Evolutionary conservation across 2,888 invertebrate genomes (phyloP), one percentile per base, ranked within the genome.

Genomic region (Julus scanicus): DNA sequence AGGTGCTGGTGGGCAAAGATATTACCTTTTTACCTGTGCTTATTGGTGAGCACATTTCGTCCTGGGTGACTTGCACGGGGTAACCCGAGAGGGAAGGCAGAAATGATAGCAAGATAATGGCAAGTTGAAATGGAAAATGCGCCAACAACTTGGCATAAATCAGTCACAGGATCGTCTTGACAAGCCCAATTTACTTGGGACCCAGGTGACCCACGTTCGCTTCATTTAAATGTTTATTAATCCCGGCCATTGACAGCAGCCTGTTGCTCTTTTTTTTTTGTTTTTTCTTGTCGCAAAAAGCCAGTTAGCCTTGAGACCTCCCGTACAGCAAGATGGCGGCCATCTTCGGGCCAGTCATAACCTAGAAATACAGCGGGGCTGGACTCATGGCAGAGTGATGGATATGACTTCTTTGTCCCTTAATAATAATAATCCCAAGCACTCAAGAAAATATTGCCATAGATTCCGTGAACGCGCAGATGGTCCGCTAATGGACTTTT

Each of bases 171-270:
- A 53, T 86, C 49, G 86, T 53, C 57, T 86, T 86, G 86, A 86
- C 86, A 86, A 86, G 86, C 5, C 57, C 86, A 86, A 86, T 86
- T 86, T 86, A 49, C 86, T 86, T 86, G 84, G 84, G 84, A 84
- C 84, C 84, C 84, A 84, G 84, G 84, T 84, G 84, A 84, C 84
- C 84, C 48, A 84, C 84, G 84, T 84, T 48, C 84, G 48, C 49
- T 57, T 86, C 86, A 86, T 86, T 86, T 86, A 48, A 53, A 53
- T 86, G 86, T 86, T 86, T 48, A 86, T 48, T 86, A 86, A 86
- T 86, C 86, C 49, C 48, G 86, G 86, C 86, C 86, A 86, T 86
- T 86, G 86, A 86, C 86, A 86, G 86, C 39, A 86, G 29, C 39
- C 17, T 17, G 37, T 17, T 39, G 6, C 20, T 49, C 53, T 9